Percentiles rank a stretch among this genome's conserved stretches.
phyloP scores from a whole-genome alignment of 2,113 vertebrate species.

The Spilogale gracilis region DNA sequence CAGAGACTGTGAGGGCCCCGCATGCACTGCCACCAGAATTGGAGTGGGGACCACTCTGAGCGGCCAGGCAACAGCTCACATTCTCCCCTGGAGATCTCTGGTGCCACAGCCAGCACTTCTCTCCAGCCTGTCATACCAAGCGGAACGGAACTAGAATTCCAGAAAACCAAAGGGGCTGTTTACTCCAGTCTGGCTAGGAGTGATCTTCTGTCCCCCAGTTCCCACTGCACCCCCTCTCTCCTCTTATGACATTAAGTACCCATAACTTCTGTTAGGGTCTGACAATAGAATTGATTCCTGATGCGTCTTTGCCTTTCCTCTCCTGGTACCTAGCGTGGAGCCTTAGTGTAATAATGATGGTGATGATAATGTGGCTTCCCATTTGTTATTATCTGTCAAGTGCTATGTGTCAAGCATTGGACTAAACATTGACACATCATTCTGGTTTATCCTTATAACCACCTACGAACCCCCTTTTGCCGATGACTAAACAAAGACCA shows the following conservation, averaged over 20 bases:
- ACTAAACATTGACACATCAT: not conserved
- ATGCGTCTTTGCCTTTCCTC: not conserved
- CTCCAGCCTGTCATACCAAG: not conserved
- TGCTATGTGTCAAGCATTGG: not conserved
- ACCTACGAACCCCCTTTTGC: not conserved
- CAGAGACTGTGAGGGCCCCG: not conserved
- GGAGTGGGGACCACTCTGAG: not conserved
- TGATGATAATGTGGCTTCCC: not conserved
- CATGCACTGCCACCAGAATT: not conserved
- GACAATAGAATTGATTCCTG: not conserved
- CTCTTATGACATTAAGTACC: not conserved
- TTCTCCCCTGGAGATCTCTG: not conserved
- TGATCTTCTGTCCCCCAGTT: not conserved
- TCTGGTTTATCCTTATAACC: not conserved
- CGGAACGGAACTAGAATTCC: not conserved
- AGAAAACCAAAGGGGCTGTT: rapidly evolving
- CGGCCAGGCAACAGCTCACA: not conserved
- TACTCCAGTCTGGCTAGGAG: not conserved
- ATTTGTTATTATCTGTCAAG: not conserved
- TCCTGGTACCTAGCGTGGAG: not conserved
- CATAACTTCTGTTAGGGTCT: not conserved
- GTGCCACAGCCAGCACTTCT: not conserved
- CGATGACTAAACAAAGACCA: not conserved
- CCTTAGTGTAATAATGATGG: not conserved
- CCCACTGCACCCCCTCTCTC: not conserved